Base-by-base conservation (phyloP, 1,140 invertebrate species). In the Ceratina japonica region DNA sequence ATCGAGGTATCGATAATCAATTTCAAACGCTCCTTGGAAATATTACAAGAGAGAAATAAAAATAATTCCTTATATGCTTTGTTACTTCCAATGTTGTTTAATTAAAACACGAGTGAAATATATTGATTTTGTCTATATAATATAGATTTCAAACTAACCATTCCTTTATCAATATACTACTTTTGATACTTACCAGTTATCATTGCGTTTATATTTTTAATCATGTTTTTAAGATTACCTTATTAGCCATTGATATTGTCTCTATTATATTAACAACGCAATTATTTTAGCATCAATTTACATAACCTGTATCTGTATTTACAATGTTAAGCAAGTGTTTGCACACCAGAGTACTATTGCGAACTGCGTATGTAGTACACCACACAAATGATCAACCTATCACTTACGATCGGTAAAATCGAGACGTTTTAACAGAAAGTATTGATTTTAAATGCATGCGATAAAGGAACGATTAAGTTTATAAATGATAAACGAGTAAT, bases 1-100 rank as follows among this genome's bases (percentile, higher is more conserved):
- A 77, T 77, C 75, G 75, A 70, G n/a, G 51, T 61, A 51, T 77
- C 75, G 66, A 77, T 61, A 20, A 51, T 70, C 24, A n/a, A 62
- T 1, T 37, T 52, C 15, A 5, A 77, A 15, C 10, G 5, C 8
- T 1, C 1, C 20, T 27, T 1, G 18, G 1, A 51, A 61, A 69
- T 58, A 15, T 49, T 27, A 49, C 24, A 24, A 51, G 0, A 27
- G 12, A 49, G 2, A 8, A 20, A 59, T 75, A 51, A 75, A 24
- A n/a, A 10, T 49, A 27, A 2, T 27, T 15, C 7, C 5, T 44
- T 7, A n/a, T 27, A 2, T 59, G 27, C 18, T 27, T 27, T 15
- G 27, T 16, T 20, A 15, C 15, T 22, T 54, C 22, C 52, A 15
- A 37, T 20, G 16, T 0, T 62, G 44, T 56, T 4, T 31, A 49